A percentile compares a stretch with the other conserved stretches of the same genome.
Evolutionary conservation across 53 echinoderm and acorn worm genomes (phyloP).

Genomic region (Astropecten irregularis): DNA sequence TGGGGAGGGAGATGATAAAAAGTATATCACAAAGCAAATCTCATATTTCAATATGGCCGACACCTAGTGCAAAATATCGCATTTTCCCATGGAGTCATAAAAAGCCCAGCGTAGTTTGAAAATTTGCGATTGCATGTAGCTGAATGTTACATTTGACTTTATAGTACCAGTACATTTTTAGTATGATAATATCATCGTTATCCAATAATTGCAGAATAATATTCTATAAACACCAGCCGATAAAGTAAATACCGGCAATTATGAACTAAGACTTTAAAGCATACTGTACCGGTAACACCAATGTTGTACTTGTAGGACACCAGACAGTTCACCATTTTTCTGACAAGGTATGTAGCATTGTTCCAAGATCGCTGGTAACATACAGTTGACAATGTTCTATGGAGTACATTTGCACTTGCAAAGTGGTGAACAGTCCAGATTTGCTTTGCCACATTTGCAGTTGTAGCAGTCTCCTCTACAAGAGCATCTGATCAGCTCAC

Average conservation of each 20-base stretch:
- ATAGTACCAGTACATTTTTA: background rate
- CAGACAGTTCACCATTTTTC: background rate
- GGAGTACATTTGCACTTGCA: no score
- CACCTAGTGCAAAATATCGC: background rate
- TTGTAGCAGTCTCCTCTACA: constrained; percentile 12
- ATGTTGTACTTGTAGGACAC: background rate
- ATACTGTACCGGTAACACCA: no score
- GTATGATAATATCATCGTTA: background rate
- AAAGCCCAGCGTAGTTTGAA: background rate
- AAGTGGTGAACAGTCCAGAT: constrained; percentile 8
- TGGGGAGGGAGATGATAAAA: no score
- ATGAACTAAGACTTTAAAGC: no score
- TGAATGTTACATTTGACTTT: background rate
- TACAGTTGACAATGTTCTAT: background rate
- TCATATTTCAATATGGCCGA: constrained; percentile 11
- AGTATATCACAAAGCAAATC: no score
- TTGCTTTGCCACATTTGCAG: constrained; percentile 18
- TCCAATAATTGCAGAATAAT: background rate
- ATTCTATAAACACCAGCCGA: background rate
- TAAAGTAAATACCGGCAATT: no score
- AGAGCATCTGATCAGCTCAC: constrained; percentile 24
- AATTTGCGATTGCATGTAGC: background rate
- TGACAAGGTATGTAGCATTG: no score
- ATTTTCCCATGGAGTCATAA: background rate
- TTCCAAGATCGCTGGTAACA: no score